A percentile compares a stretch with the other conserved stretches of the same genome.
Conservation (phyloP, 2,797 vertebrate genomes). For the Macropodus opercularis region DNA sequence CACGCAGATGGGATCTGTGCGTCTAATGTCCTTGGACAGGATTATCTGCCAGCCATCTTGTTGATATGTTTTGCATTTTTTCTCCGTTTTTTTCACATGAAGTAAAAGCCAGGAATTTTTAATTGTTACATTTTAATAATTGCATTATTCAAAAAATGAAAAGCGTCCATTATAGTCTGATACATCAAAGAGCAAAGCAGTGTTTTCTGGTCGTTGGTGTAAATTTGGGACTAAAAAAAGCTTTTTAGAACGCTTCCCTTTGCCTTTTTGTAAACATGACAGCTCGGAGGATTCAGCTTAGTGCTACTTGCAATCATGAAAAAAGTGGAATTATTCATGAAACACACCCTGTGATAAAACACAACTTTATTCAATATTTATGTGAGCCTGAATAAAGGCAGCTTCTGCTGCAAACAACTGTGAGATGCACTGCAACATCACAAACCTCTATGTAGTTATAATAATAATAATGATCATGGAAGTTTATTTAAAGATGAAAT, state of each 20-base stretch:
- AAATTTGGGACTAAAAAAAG: neutral
- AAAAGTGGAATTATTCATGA: neutral
- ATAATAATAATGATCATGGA: no score
- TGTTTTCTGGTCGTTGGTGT: neutral
- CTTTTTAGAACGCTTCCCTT: constrained; percentile 14
- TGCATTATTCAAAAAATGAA: neutral
- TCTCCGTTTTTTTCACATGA: neutral
- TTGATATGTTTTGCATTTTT: neutral
- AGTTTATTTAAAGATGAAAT: no score
- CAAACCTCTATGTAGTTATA: no score
- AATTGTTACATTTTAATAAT: neutral
- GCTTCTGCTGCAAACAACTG: no score
- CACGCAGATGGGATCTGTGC: neutral
- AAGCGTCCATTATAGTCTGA: neutral
- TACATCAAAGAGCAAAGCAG: neutral
- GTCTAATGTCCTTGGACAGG: constrained; percentile 4
- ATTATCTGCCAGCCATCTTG: neutral
- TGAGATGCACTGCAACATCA: no score
- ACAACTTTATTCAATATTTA: neutral
- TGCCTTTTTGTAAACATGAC: constrained; percentile 7
- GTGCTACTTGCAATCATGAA: neutral
- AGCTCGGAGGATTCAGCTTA: neutral
- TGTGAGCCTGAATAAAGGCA: neutral
- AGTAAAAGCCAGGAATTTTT: neutral
- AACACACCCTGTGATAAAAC: neutral